Evolutionary conservation across 2,888 invertebrate genomes (phyloP), one percentile per base, ranked within the genome.

Genomic region (Sipha maydis): DNA sequence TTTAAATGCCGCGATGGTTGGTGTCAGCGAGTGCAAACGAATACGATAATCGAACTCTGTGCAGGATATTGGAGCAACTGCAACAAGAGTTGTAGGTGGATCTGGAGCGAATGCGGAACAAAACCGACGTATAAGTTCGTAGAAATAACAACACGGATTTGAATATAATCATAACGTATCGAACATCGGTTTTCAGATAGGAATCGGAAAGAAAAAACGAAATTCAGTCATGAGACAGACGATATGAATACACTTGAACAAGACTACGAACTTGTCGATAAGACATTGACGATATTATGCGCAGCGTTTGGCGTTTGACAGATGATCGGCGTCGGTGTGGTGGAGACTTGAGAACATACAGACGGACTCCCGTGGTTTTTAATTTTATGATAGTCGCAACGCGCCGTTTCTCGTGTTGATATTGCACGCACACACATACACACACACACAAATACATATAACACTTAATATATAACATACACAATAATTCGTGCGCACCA

Each of bases 351-450:
- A 83, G 73, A 83, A 73, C 54, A 31, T 2, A 5, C 73, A 83
- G 78, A 48, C 79, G 86, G 71, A 73, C 79, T 73, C 79, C 86
- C 79, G 86, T 73, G 79, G 86, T 56, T 73, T 79, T 86, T 67
- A 28, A 71, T 61, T 80, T 84, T 61, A 84, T 19, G 76, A 84
- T 61, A 41, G 54, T n/a, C 8, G 38, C 54, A n/a, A 54, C 34
- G 19, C 56, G 73, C 28, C 38, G 61, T 61, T 56, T 38, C 19
- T 75, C 73, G 83, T 83, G 83, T 83, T 38, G 56, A 54, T 83
- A 83, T 75, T 38, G 31, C 54, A 69, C 83, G 25, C 21, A 34
- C 28, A 82, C 69, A 61, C 61, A 61, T 9, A 61, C 61, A 61
- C 61, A 61, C 61, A 61, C 61, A 61, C 21, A 61, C 61, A 14